Percentiles rank a stretch among this genome's conserved stretches.
These are phyloP conservation scores for Encarsia formosa DNA, from an alignment of 2,888 invertebrate species.

Conservation along the genomic window DNA sequence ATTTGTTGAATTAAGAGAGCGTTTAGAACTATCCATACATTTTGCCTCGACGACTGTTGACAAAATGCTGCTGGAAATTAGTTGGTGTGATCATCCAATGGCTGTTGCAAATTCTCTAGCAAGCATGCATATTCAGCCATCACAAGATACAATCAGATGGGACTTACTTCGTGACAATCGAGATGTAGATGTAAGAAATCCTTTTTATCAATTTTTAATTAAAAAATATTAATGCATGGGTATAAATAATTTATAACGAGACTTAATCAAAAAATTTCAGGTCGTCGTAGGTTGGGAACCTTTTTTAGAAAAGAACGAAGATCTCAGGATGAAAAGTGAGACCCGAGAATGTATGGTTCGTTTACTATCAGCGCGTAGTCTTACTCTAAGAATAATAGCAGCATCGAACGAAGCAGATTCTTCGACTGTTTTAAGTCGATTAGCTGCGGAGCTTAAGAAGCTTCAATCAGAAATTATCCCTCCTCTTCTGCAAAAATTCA, in stretches of 20 bases:
- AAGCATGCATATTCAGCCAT: slow-evolving; percentile 43
- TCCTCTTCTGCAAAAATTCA: slow-evolving; percentile 37
- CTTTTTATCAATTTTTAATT: not conserved
- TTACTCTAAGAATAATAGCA: slow-evolving; percentile 43
- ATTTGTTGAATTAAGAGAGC: slow-evolving; percentile 78
- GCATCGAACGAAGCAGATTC: slow-evolving; percentile 39
- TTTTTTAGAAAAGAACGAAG: slow-evolving; percentile 32
- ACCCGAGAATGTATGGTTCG: slow-evolving; percentile 44
- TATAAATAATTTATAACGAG: too few relatives aligned
- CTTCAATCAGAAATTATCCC: slow-evolving; percentile 39
- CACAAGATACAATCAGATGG: slow-evolving; percentile 43
- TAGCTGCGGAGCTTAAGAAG: slow-evolving; percentile 38
- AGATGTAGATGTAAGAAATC: slow-evolving; percentile 42
- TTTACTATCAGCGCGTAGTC: slow-evolving; percentile 40
- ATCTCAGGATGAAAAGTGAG: slow-evolving; percentile 41
- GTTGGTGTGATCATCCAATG: slow-evolving; percentile 40
- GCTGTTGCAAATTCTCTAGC: slow-evolving; percentile 37
- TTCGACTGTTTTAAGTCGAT: slow-evolving; percentile 33
- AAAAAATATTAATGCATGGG: not conserved
- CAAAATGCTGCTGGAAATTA: slow-evolving; percentile 66
- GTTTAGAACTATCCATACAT: slow-evolving; percentile 78
- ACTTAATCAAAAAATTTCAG: slow-evolving; percentile 27
- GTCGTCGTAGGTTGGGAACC: slow-evolving; percentile 48
- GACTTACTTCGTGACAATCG: slow-evolving; percentile 45
- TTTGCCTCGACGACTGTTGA: slow-evolving; percentile 64